These are phyloP conservation scores for Lydus trimaculatus DNA, from an alignment of 2,888 invertebrate species.

Conservation along the genomic window DNA sequence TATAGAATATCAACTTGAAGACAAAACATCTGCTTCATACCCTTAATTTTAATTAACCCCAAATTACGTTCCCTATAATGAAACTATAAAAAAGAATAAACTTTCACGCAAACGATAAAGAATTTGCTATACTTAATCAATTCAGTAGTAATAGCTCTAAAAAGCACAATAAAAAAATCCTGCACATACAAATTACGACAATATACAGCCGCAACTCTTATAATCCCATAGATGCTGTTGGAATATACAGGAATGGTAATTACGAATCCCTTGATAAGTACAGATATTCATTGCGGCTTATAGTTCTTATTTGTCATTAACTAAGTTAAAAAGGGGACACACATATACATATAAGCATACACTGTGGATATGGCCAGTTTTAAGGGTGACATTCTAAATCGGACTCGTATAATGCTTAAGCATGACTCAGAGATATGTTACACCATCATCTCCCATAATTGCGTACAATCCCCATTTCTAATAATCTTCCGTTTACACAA, in stretches of 20 bases:
- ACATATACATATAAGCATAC: neutral
- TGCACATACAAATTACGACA: neutral
- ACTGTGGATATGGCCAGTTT: neutral
- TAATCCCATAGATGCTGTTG: neutral
- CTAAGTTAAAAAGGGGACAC: neutral
- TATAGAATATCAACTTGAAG: neutral
- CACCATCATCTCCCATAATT: constrained; percentile 41
- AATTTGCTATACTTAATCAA: neutral
- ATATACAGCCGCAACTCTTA: neutral
- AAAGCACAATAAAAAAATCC: neutral
- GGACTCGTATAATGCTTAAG: neutral
- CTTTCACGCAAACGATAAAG: neutral
- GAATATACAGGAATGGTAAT: constrained; percentile 7
- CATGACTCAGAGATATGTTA: constrained; percentile 13
- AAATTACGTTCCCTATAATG: neutral
- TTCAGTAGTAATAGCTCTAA: neutral
- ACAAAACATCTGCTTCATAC: neutral
- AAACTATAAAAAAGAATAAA: neutral
- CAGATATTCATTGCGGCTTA: constrained; percentile 5
- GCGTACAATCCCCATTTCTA: constrained; percentile 48
- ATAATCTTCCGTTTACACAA: constrained; percentile 50
- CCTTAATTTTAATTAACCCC: neutral
- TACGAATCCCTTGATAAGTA: neutral
- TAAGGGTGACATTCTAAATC: neutral
- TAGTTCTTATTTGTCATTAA: constrained; percentile 8